Conservation (phyloP, 2,113 vertebrate genomes). For the Atlantisia rogersi region DNA sequence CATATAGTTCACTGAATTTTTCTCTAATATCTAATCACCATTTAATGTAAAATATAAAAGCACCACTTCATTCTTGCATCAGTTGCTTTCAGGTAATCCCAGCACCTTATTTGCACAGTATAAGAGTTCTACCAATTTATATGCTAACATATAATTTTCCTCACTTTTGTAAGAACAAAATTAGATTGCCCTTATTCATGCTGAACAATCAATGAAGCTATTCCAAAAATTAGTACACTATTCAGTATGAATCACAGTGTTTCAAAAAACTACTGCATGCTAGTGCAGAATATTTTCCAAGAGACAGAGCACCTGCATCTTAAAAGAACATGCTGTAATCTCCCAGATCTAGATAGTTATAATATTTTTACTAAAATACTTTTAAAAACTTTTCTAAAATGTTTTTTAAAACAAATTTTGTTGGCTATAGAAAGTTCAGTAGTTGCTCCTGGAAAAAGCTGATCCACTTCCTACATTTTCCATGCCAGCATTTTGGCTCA, state of each 20-base stretch:
- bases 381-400: neutral
- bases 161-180: neutral
- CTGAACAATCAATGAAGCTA: neutral
- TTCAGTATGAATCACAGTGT: neutral
- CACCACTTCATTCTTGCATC: neutral
- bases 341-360: neutral
- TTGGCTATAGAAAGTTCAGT: neutral
- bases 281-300: neutral
- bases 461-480: neutral
- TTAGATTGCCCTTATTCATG: neutral
- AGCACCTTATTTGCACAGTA: neutral
- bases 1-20: neutral
- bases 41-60: neutral
- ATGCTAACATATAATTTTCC: neutral
- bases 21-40: neutral
- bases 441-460: neutral
- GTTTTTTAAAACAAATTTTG: neutral
- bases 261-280: neutral
- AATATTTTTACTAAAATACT: neutral
- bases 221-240: neutral
- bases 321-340: neutral
- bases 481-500: neutral
- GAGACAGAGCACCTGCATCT: neutral
- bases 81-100: neutral
- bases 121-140: neutral